Conservation (phyloP, 2,797 vertebrate genomes). For the Eulemur coronatus region DNA sequence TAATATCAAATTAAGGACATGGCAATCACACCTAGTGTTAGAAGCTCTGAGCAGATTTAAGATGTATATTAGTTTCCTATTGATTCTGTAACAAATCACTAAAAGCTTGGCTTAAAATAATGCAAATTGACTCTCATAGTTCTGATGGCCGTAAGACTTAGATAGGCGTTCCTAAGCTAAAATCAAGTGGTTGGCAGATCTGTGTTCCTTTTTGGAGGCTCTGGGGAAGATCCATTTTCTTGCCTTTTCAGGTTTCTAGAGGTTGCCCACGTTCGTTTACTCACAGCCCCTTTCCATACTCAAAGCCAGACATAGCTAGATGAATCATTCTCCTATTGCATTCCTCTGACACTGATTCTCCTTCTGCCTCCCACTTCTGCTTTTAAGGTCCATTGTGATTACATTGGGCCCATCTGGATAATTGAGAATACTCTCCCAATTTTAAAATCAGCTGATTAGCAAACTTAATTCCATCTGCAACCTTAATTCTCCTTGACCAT, state of each 20-base stretch:
- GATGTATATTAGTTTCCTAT: conserved; percentile 7
- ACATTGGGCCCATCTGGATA: not conserved
- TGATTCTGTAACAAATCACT: conserved; percentile 37
- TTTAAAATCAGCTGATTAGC: not conserved
- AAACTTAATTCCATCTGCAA: not conserved
- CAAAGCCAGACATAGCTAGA: not conserved
- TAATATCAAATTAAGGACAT: conserved; percentile 24
- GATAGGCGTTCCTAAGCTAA: not conserved
- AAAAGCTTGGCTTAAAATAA: conserved; percentile 2
- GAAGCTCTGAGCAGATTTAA: not conserved
- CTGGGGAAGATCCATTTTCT: not conserved
- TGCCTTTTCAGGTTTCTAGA: not conserved
- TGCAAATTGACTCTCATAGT: not conserved
- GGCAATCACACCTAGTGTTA: not conserved
- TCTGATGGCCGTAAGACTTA: not conserved
- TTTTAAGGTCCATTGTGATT: conserved; percentile 1
- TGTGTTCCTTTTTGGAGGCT: not conserved
- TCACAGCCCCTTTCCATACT: not conserved
- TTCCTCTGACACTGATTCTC: not conserved
- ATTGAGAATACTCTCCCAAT: not conserved
- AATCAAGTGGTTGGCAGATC: not conserved
- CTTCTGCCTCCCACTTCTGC: not conserved
- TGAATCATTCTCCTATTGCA: not conserved
- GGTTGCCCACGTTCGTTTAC: not conserved
- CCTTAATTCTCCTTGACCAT: not conserved